Conservation (phyloP, 2,888 invertebrate genomes). For the Chouioia cunea region DNA sequence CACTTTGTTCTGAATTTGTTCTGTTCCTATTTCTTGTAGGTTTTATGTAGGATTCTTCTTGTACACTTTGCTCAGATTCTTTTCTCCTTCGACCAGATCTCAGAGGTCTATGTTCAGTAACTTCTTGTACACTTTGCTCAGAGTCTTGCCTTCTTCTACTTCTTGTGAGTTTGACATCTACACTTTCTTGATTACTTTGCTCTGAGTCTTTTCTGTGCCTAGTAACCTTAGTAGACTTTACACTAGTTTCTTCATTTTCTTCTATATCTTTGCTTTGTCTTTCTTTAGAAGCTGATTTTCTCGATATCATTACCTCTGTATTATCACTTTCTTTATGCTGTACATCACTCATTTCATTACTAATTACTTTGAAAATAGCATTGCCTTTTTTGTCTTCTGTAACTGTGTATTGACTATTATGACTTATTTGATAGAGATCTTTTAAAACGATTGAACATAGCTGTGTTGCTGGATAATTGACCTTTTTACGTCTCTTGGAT, state of each 20-base stretch:
- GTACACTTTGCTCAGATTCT: constrained; percentile 4
- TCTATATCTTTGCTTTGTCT: constrained; percentile 12
- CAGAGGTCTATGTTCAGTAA: constrained; percentile 18
- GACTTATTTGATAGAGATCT: constrained; percentile 54
- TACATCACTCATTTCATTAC: constrained; percentile 43
- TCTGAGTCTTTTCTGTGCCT: constrained; percentile 45
- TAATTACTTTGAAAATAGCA: constrained; percentile 50
- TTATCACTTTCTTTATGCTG: constrained; percentile 14
- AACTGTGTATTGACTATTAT: background rate
- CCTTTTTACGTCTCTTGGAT: constrained; percentile 44
- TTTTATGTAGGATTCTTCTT: background rate
- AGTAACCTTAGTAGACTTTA: constrained; percentile 21
- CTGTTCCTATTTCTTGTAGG: constrained; percentile 2
- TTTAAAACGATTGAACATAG: constrained; percentile 61
- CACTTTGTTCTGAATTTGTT: constrained; percentile 25
- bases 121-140: background rate
- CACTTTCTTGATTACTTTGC: constrained; percentile 34
- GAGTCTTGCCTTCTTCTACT: no score
- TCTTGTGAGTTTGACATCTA: background rate
- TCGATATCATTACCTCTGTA: constrained; percentile 11
- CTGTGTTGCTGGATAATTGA: constrained; percentile 51
- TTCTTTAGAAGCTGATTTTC: constrained; percentile 24
- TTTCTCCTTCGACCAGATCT: constrained; percentile 25
- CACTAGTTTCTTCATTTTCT: constrained; percentile 3
- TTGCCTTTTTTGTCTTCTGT: constrained; percentile 49